Conservation (phyloP, 2,113 vertebrate genomes). For the Heterotis niloticus region DNA sequence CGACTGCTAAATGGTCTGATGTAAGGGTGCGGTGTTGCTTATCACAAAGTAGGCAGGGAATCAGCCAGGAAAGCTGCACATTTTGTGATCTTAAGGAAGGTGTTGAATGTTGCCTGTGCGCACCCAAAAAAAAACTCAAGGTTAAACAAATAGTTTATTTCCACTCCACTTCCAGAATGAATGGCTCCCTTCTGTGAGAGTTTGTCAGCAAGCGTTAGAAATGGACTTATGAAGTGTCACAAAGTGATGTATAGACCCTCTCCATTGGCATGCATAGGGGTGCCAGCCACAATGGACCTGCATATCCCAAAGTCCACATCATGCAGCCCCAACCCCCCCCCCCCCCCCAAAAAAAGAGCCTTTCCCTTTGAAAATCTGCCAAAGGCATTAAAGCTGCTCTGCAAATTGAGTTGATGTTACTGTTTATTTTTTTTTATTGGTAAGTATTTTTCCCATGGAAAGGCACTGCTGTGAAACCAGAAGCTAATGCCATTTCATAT, state of each 20-base stretch:
- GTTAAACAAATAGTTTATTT: neutral
- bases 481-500: neutral
- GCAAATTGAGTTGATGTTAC: neutral
- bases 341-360: neutral
- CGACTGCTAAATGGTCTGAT: no score
- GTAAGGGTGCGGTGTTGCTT: no score
- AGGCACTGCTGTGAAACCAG: neutral
- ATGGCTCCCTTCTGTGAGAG: neutral
- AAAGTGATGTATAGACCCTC: neutral
- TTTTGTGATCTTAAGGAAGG: neutral
- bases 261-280: neutral
- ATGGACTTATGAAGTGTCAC: constrained; percentile 6
- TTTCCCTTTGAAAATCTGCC: neutral
- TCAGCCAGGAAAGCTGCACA: no score
- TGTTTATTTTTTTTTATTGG: neutral
- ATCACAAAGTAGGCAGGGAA: no score
- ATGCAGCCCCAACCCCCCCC: neutral
- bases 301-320: no score
- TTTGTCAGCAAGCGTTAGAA: neutral
- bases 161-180: neutral
- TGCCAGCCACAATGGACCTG: neutral
- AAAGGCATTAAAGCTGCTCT: neutral
- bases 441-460: neutral
- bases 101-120: neutral
- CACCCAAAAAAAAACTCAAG: neutral